Percentiles rank a stretch among this genome's conserved stretches.
Evolutionary conservation across 1,140 invertebrate species (phyloP).

Genomic region (Ridgeia piscesae): DNA sequence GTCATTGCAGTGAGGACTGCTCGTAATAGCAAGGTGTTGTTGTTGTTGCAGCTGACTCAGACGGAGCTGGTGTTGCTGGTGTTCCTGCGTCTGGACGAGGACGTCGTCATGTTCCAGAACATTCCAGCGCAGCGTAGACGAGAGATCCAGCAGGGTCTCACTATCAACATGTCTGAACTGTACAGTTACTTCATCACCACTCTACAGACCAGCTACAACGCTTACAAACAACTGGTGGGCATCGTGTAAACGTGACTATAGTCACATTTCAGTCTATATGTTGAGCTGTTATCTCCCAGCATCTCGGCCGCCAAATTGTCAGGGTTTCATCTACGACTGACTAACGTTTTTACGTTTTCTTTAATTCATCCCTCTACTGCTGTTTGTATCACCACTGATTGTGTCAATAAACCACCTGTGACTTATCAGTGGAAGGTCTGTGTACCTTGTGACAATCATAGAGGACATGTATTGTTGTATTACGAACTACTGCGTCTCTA

Average conservation of each 20-base stretch:
- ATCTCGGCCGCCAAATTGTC: too few relatives aligned
- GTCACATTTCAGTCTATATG: too few relatives aligned
- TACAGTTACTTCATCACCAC: slow-evolving; percentile 68
- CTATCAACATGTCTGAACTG: slow-evolving; percentile 80
- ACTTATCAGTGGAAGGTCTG: too few relatives aligned
- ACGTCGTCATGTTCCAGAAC: slow-evolving; percentile 80
- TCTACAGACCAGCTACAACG: slow-evolving; percentile 55
- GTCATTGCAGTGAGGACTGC: background rate
- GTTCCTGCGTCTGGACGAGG: slow-evolving; percentile 83
- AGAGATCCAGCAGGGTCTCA: slow-evolving; percentile 84
- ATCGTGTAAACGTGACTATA: background rate
- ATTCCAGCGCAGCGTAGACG: slow-evolving; percentile 71
- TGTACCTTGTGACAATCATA: too few relatives aligned
- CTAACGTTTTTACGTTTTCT: too few relatives aligned
- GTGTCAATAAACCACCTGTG: too few relatives aligned
- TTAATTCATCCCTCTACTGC: too few relatives aligned
- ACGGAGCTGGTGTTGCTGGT: slow-evolving; percentile 85
- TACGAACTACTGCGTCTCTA: too few relatives aligned
- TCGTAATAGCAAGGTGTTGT: background rate
- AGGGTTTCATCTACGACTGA: too few relatives aligned
- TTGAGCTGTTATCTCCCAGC: too few relatives aligned
- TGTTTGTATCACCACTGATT: too few relatives aligned
- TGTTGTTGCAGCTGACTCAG: slow-evolving; percentile 67
- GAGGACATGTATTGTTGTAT: too few relatives aligned
- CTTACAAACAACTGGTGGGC: slow-evolving; percentile 39